phyloP scores from a whole-genome alignment of 2,113 vertebrate species.

The Nansenia antarctica region DNA sequence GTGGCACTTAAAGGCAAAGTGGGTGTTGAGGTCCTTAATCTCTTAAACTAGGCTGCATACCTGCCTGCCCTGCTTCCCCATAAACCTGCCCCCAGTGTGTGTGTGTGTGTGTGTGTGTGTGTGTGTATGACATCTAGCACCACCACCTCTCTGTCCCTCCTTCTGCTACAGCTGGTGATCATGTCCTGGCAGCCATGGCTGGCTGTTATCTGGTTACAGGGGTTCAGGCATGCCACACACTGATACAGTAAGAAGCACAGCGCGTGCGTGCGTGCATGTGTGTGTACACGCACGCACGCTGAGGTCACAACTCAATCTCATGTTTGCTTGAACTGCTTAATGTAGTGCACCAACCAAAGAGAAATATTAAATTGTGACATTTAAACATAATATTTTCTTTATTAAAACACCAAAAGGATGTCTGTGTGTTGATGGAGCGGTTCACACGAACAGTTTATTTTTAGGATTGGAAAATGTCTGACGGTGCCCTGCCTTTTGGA shows the following conservation, averaged over 20 bases:
- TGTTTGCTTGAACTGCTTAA: neutral
- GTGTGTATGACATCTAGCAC: neutral
- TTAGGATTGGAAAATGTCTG: too few species aligned
- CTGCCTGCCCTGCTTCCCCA: neutral
- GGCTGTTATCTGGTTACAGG: constrained; percentile 24
- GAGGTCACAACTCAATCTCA: neutral
- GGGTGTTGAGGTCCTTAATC: neutral
- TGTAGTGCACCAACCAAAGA: neutral
- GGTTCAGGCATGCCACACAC: constrained; percentile 6
- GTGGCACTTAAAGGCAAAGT: neutral
- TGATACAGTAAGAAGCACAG: constrained; percentile 11
- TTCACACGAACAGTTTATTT: too few species aligned
- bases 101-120: neutral
- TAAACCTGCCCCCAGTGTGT: neutral
- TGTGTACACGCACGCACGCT: neutral
- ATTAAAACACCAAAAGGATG: neutral
- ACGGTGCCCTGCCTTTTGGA: too few species aligned
- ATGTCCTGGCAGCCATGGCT: constrained; percentile 25
- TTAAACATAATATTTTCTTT: too few species aligned
- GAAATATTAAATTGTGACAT: neutral
- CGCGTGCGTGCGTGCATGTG: neutral
- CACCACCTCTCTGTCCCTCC: constrained; percentile 5
- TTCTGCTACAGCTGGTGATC: constrained; percentile 19
- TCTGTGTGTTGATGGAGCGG: constrained; percentile 4
- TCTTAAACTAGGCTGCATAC: too few species aligned